Evolutionary conservation across 2,888 invertebrate genomes (phyloP).

Genomic region (Ariolimax columbianus): DNA sequence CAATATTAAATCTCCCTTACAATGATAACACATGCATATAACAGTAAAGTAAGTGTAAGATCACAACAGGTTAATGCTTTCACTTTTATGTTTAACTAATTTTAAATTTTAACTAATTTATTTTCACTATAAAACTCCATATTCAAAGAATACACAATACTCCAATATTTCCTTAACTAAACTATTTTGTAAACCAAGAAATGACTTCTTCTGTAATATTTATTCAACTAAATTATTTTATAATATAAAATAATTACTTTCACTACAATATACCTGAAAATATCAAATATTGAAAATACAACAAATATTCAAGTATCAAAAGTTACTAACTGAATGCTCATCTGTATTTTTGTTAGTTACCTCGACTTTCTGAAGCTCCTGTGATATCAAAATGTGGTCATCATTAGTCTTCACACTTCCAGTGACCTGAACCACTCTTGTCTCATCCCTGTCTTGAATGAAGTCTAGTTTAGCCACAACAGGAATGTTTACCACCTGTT

Average conservation of each 20-base stretch:
- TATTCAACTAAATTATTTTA: background rate
- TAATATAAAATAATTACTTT: background rate
- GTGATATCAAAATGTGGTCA: background rate
- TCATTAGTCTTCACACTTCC: conserved; percentile 34
- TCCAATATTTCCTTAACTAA: too few species aligned
- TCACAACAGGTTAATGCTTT: too few species aligned
- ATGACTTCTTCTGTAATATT: too few species aligned
- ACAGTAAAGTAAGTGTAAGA: too few species aligned
- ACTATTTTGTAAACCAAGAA: too few species aligned
- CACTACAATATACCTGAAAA: background rate
- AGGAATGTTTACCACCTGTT: conserved; percentile 44
- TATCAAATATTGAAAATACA: background rate
- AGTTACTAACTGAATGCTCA: background rate
- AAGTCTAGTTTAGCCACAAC: conserved; percentile 61
- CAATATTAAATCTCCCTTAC: too few species aligned
- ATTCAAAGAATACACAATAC: too few species aligned
- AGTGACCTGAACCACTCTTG: conserved; percentile 48
- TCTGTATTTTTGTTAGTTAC: conserved; percentile 26
- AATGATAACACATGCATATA: too few species aligned
- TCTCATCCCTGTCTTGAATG: conserved; percentile 58
- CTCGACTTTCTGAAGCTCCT: conserved; percentile 46
- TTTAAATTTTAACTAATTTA: too few species aligned
- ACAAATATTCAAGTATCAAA: background rate
- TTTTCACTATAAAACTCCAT: too few species aligned
- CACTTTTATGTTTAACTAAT: too few species aligned